Conservation (phyloP, 1,140 invertebrate species). For the Dufourea novaeangliae region DNA sequence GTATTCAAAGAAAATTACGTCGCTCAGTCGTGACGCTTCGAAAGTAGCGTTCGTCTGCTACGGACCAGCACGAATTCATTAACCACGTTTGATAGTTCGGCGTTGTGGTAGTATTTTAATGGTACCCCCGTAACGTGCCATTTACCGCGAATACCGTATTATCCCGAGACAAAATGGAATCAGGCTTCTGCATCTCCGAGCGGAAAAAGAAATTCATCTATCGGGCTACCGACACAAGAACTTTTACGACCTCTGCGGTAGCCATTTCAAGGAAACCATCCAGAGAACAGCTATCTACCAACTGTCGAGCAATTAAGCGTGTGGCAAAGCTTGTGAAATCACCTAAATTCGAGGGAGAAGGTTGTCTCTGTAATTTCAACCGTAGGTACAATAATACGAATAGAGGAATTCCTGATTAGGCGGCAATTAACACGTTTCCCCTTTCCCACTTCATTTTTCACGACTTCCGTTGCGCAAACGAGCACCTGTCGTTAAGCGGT, state of each 20-base stretch:
- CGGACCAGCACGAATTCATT: conserved; percentile 23
- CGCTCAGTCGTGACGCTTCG: conserved; percentile 11
- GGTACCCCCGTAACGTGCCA: no score
- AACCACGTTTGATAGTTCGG: background rate
- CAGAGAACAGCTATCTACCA: background rate
- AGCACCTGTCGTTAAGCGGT: background rate
- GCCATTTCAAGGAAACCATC: background rate
- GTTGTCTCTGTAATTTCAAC: background rate
- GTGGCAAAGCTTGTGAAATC: background rate
- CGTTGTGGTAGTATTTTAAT: background rate
- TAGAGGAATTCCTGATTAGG: background rate
- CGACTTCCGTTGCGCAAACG: conserved; percentile 8
- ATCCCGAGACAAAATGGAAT: background rate
- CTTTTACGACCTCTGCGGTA: background rate
- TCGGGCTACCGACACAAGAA: background rate
- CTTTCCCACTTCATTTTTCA: background rate
- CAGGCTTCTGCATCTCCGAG: no score
- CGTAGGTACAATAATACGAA: background rate
- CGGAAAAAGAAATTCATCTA: background rate
- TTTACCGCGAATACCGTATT: background rate
- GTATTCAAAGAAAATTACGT: conserved; percentile 65
- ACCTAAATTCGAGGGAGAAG: background rate
- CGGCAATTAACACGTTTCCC: background rate
- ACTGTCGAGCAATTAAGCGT: background rate
- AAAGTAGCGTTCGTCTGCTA: background rate